Base-by-base conservation (phyloP, 1,140 invertebrate genomes). In the Bombus cullumanus region DNA sequence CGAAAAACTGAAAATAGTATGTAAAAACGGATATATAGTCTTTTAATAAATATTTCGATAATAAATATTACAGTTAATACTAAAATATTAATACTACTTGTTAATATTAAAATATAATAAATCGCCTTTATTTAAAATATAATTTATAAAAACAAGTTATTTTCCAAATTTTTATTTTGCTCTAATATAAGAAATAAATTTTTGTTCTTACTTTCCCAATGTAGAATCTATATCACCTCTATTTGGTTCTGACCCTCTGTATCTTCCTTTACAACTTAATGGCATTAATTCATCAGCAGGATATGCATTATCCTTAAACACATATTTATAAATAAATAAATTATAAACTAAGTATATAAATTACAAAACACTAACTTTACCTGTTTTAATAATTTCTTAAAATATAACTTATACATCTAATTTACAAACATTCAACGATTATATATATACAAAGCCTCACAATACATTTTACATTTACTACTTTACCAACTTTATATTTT, bases 231-330 rank as follows among this genome's bases (percentile, higher is more conserved):
- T 98, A 94, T 99, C 99, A 15, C 99, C 99, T 85, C 99, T 96
- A 81, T 97, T 98, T 28, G 98, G 97, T 81, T 98, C 98, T 39
- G 97, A 96, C 12, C 98, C 98, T 90, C 99, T 95, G 94, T 97
- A 99, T 78, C 99, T 95, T 64, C 99, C 99, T 93, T 98, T 97
- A 95, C 99, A 99, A 93, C 97, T 98, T 41, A 99, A 95, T 4
- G 99, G 99, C 99, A 99, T 99, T 71, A 99, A 95, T 95, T 99
- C 99, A 96, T 99, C 99, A 43, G 99, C 99, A 83, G 99, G 99
- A 96, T 98, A 99, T 31, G 99, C 99, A 96, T 99, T 98, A 88
- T 98, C 97, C 96, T 96, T 88, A 13, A 94, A 92, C 85, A 91
- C 6, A 86, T 4, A 53, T 79, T 79, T 59, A 47, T 18, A 62